Percentiles rank a stretch among this genome's conserved stretches.
Conservation (phyloP, 2,113 vertebrate genomes). For the Poecile atricapillus region DNA sequence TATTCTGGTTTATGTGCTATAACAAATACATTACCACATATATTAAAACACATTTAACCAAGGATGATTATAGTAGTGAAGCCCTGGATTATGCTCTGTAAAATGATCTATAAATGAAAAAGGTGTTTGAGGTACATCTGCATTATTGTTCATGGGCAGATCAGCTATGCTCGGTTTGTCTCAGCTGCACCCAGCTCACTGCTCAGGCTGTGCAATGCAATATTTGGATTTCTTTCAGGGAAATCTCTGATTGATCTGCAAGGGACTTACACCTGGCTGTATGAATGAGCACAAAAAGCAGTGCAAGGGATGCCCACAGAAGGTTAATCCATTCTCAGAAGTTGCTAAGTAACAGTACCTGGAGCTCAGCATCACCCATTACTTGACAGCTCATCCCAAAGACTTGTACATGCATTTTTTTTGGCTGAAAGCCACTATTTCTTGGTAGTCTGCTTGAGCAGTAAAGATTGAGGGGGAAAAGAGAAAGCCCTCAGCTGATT, state of each 20-base stretch:
- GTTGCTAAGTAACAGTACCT: conserved; percentile 48
- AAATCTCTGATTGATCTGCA: neutral
- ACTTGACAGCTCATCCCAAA: neutral
- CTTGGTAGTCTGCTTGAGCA: neutral
- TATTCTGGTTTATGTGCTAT: neutral
- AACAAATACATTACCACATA: neutral
- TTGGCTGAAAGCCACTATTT: neutral
- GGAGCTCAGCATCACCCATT: conserved; percentile 22
- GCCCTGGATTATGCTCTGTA: neutral
- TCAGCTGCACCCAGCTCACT: neutral
- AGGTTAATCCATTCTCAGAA: conserved; percentile 45
- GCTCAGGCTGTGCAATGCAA: neutral
- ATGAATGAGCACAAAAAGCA: neutral
- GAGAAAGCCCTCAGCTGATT: neutral
- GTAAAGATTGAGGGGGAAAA: neutral
- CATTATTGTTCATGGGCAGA: neutral
- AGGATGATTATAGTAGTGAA: neutral
- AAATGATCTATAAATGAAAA: neutral
- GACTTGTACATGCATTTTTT: neutral
- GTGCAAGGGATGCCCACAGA: neutral
- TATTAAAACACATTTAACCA: neutral
- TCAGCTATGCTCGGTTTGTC: accelerated
- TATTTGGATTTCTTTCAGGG: neutral
- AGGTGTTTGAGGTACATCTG: neutral
- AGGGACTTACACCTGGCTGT: neutral